Evolutionary conservation across 2,888 invertebrate genomes (phyloP), one percentile per base, ranked within the genome.

Genomic region (Platycheirus rosarum): DNA sequence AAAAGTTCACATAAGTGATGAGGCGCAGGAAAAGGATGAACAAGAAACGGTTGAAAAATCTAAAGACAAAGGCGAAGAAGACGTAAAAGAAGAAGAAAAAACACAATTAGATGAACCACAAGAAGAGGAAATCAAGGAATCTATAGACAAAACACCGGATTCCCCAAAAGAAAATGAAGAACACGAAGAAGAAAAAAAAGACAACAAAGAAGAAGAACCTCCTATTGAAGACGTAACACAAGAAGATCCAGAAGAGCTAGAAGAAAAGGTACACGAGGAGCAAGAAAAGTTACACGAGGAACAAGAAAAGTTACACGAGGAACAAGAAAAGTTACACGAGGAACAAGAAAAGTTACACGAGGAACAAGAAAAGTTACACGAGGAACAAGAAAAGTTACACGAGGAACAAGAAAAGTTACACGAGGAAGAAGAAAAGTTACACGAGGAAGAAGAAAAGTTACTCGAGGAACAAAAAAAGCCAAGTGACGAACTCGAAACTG

Each of bases 41-140:
- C n/a, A n/a, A n/a, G n/a, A n/a, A n/a, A n/a, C n/a, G n/a, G n/a
- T n/a, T n/a, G n/a, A n/a, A n/a, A n/a, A n/a, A n/a, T n/a, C n/a
- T n/a, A n/a, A n/a, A n/a, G n/a, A n/a, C n/a, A n/a, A n/a, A n/a
- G n/a, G n/a, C n/a, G 29, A 42, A 13, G 79, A 48, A 14, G 29
- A 62, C 14, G n/a, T 4, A 2, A 16, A 42, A 8, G 11, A 44
- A 44, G 11, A 0, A 44, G 16, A 4, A 44, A 18, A 60, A 29
- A 29, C 3, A 23, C 11, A 8, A 29, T 9, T 7, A 32, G 11
- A 65, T 40, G 32, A 37, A 3, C 11, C 77, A 8, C 46, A 85
- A 42, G 85, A 86, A 63, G 85, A 85, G n/a, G 85, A 70, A 29
- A 55, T n/a, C n/a, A 62, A 0, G 75, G 6, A 79, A 77, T 7